phyloP scores from a whole-genome alignment of 2,797 vertebrate genomes.

The Prunella strophiata region DNA sequence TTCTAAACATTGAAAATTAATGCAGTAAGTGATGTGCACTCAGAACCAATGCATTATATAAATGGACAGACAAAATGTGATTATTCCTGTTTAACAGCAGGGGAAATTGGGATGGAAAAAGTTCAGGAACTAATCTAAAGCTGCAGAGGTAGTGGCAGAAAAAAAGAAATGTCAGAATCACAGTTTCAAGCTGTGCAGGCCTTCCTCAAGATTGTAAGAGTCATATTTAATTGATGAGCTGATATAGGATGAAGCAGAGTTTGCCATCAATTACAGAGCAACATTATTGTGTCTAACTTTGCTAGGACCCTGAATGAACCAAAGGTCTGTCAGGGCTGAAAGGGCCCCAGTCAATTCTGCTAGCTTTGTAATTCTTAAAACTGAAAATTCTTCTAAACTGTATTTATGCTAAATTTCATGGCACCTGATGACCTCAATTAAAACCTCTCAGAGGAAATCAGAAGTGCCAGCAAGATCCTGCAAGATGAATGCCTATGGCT shows the following conservation, averaged over 20 bases:
- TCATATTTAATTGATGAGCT: slow-evolving; percentile 13
- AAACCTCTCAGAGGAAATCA: slow-evolving; percentile 37
- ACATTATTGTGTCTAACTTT: background rate
- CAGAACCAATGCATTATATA: background rate
- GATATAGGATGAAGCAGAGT: background rate
- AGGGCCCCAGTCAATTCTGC: background rate
- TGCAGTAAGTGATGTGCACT: background rate
- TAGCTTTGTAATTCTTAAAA: slow-evolving; percentile 23
- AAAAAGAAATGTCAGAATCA: background rate
- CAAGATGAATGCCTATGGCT: slow-evolving; percentile 28
- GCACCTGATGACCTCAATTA: slow-evolving; percentile 58
- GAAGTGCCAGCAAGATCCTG: slow-evolving; percentile 20
- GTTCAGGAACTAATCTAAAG: background rate
- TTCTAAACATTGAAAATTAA: background rate
- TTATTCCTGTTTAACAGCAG: background rate
- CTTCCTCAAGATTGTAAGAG: background rate
- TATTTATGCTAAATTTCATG: slow-evolving; percentile 48
- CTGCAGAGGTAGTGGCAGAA: background rate
- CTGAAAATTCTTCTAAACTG: background rate
- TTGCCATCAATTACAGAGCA: slow-evolving; percentile 31
- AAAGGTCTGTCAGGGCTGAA: background rate
- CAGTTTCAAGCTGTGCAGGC: background rate
- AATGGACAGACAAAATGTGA: background rate
- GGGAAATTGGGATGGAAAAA: background rate
- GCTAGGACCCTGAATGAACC: background rate